Percentiles rank a stretch among this genome's conserved stretches.
Conservation (phyloP, 2,888 invertebrate genomes). For the Germaria angustata region DNA sequence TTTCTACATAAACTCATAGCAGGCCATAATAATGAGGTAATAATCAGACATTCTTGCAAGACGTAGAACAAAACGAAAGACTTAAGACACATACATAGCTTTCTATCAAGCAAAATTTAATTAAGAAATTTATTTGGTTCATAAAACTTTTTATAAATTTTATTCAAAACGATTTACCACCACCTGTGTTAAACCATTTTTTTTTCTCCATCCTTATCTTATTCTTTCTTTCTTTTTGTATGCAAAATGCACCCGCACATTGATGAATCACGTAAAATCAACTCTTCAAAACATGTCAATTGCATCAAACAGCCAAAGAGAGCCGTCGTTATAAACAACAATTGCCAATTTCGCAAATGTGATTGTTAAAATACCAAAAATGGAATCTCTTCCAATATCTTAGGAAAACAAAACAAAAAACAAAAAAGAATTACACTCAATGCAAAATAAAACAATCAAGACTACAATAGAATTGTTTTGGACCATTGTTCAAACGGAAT, state of each 20-base stretch:
- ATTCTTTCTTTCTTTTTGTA: conserved; percentile 14
- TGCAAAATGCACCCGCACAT: conserved; percentile 62
- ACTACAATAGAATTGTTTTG: conserved; percentile 54
- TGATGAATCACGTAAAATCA: conserved; percentile 52
- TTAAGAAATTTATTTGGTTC: not conserved
- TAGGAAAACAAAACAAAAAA: not conserved
- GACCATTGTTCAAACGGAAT: conserved; percentile 53
- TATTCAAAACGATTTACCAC: not conserved
- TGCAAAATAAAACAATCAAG: conserved; percentile 52
- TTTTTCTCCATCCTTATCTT: not conserved
- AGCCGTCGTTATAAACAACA: conserved; percentile 29
- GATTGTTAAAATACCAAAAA: conserved; percentile 67
- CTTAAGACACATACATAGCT: not conserved
- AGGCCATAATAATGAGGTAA: conserved; percentile 21
- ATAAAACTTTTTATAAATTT: not conserved
- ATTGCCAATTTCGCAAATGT: conserved; percentile 68
- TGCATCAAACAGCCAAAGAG: conserved; percentile 29
- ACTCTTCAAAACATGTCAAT: conserved; percentile 64
- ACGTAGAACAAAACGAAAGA: not conserved
- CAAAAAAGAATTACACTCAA: conserved; percentile 26
- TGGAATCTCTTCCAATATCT: conserved; percentile 48
- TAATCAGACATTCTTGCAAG: not conserved
- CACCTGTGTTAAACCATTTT: not conserved
- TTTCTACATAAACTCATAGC: not conserved
- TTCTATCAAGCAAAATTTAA: not conserved